Base-by-base conservation (phyloP, 1,140 invertebrate genomes). In the Neodiprion pinetum region DNA sequence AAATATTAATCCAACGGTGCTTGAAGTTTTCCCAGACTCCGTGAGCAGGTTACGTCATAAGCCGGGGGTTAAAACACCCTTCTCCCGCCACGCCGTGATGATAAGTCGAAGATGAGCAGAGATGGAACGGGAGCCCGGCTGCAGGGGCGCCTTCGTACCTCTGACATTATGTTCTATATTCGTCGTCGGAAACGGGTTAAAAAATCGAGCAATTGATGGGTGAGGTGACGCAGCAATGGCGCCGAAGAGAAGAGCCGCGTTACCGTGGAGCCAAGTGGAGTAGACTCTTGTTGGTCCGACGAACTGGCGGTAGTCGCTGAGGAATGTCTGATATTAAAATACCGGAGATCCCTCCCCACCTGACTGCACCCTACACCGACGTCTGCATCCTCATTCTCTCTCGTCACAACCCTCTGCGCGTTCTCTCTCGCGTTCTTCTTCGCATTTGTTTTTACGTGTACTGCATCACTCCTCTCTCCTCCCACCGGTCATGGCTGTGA, bases 271-370 rank as follows among this genome's bases (percentile, higher is more conserved):
- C 53, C 53, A 61, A 61, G 53, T 61, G 9, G 53, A 61, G 53
- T 61, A 61, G 53, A 61, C 53, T 61, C 53, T 4, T 14, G 53
- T 61, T 17, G 53, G 53, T 8, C 53, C 11, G 53, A 61, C 53
- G n/a, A 80, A 83, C 79, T 74, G 80, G 85, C 83, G 82, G 87
- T 86, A 83, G 80, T 82, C 84, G 84, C 84, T 87, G 80, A 84
- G 82, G 87, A 88, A 88, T 88, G 87, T 77, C 78, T 85, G 86
- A 88, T 88, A 88, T 88, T 88, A 88, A 88, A 88, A 88, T 88
- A 87, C 87, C 86, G 81, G 80, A 85, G 84, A 84, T 84, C 85
- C 85, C 85, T 82, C 73, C 80, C 76, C 76, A 72, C 74, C 65
- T 67, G 72, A 72, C 75, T 80, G 78, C 78, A 80, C 77, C 77